Conservation (phyloP, 2,113 vertebrate genomes). For the Alosa alosa region DNA sequence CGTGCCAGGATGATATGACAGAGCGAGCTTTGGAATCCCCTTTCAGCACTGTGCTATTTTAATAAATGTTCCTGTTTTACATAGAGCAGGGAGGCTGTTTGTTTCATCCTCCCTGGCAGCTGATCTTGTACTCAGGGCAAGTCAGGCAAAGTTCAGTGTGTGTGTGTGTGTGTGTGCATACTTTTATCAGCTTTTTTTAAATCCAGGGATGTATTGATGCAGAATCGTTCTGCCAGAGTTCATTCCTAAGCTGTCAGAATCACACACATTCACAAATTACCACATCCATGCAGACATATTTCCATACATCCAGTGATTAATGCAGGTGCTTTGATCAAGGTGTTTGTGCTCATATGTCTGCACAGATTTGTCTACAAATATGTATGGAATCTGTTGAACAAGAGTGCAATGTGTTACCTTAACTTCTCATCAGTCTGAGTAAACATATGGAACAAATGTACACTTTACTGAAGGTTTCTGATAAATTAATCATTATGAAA, state of each 20-base stretch:
- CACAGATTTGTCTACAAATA: neutral
- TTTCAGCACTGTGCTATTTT: neutral
- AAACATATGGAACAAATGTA: too few species aligned
- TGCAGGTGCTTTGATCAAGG: neutral
- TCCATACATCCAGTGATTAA: neutral
- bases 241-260: neutral
- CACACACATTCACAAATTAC: neutral
- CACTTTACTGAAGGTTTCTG: too few species aligned
- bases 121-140: neutral
- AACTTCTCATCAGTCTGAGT: neutral
- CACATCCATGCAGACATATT: neutral
- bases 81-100: neutral
- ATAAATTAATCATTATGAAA: too few species aligned
- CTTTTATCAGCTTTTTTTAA: neutral
- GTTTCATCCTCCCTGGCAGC: neutral
- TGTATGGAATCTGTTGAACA: neutral
- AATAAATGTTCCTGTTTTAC: neutral
- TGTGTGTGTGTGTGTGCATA: neutral
- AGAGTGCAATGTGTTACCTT: neutral
- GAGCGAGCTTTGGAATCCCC: neutral
- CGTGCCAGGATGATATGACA: constrained; percentile 2
- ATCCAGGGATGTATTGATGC: neutral
- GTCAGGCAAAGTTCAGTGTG: neutral
- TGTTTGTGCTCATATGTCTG: neutral
- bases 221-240: neutral